These are phyloP conservation scores for Alloscopus bannaensis DNA, from an alignment of 2,888 invertebrate genomes.

Conservation along the genomic window DNA sequence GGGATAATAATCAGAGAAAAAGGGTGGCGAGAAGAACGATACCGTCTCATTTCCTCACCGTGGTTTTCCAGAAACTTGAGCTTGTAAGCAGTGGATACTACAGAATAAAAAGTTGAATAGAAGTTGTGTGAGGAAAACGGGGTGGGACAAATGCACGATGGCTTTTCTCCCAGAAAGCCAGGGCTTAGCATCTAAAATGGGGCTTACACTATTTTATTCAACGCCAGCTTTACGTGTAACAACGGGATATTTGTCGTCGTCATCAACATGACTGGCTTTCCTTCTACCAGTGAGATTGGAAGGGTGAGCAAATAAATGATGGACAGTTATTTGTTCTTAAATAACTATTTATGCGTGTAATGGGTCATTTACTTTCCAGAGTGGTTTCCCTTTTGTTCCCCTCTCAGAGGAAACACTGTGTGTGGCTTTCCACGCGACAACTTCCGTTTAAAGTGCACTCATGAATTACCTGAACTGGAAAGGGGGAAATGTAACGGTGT, in stretches of 20 bases:
- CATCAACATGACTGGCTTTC: too few species aligned
- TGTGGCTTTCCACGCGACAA: background rate
- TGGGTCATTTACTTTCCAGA: conserved; percentile 64
- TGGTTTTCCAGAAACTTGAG: background rate
- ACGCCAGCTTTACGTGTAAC: too few species aligned
- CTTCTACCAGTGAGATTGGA: too few species aligned
- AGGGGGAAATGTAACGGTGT: background rate
- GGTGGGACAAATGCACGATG: too few species aligned
- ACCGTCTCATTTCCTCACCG: background rate
- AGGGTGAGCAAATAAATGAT: conserved; percentile 63
- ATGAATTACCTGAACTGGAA: conserved; percentile 10
- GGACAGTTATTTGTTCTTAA: conserved; percentile 63
- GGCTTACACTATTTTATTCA: too few species aligned
- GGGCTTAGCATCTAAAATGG: too few species aligned
- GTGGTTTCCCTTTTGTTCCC: conserved; percentile 22
- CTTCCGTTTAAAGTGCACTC: background rate
- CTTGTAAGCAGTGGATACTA: background rate
- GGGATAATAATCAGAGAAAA: conserved; percentile 56
- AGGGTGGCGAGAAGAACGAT: too few species aligned
- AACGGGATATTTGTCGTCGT: too few species aligned
- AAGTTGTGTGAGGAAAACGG: too few species aligned
- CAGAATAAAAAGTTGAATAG: too few species aligned
- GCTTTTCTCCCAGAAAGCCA: too few species aligned
- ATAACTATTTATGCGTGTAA: conserved; percentile 67
- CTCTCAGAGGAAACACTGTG: background rate